A percentile compares a stretch with the other conserved stretches of the same genome.
These are phyloP conservation scores for Allophyes oxyacanthae DNA, from an alignment of 2,888 invertebrate genomes.

Conservation along the genomic window DNA sequence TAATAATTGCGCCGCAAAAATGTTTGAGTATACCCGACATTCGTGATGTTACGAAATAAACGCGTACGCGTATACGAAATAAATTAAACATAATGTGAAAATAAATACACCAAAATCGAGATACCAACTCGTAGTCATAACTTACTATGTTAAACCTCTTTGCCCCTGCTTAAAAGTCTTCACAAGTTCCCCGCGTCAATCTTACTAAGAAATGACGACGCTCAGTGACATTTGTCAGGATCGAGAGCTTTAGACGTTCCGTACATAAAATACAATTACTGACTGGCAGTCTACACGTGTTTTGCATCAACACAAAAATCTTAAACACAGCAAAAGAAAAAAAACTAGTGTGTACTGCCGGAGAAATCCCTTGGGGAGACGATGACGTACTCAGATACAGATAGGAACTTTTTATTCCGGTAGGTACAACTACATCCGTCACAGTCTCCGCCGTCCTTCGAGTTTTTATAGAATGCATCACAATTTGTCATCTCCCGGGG, in stretches of 20 bases:
- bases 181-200: constrained; percentile 32
- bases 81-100: not conserved
- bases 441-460: constrained; percentile 26
- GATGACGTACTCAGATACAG: constrained; percentile 37
- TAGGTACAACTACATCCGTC: constrained; percentile 40
- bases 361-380: constrained; percentile 23
- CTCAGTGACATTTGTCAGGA: constrained; percentile 46
- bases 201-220: constrained; percentile 36
- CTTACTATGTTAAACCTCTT: not conserved
- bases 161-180: constrained; percentile 37
- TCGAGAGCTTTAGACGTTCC: constrained; percentile 23
- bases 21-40: too few species aligned
- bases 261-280: constrained; percentile 47
- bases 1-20: too few species aligned
- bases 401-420: constrained; percentile 49
- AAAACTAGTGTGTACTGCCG: constrained; percentile 5
- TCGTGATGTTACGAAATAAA: too few species aligned
- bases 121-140: not conserved
- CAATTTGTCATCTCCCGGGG: constrained; percentile 70
- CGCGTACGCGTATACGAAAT: too few species aligned
- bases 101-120: too few species aligned
- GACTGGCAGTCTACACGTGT: constrained; percentile 35
- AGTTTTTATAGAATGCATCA: constrained; percentile 62
- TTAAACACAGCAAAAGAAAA: constrained; percentile 29
- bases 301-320: constrained; percentile 49